phyloP scores from a whole-genome alignment of 2,797 vertebrate species.

The Falco concolor region DNA sequence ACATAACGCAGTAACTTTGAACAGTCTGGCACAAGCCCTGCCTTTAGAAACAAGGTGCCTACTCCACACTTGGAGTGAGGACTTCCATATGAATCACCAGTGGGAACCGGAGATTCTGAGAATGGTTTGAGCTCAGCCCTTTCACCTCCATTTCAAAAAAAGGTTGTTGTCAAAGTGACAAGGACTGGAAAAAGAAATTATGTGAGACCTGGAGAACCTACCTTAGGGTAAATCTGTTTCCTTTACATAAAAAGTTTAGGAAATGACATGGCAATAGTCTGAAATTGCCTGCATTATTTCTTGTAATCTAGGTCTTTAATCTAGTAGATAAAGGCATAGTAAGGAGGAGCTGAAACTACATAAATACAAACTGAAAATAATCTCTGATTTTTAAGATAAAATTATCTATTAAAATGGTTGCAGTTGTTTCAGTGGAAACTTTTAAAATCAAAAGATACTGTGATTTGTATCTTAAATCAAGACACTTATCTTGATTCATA shows the following conservation, averaged over 20 bases:
- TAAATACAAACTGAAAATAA: not conserved
- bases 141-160: not conserved
- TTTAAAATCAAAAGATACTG: not conserved
- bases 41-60: not conserved
- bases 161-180: not conserved
- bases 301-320: slow-evolving; percentile 4
- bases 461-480: not conserved
- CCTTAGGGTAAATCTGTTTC: not conserved
- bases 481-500: not conserved
- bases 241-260: slow-evolving; percentile 18
- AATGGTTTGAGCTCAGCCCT: not conserved
- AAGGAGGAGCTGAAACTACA: not conserved
- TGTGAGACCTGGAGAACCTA: not conserved
- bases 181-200: not conserved
- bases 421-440: not conserved
- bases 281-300: slow-evolving; percentile 25
- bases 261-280: not conserved
- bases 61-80: not conserved
- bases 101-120: not conserved
- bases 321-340: slow-evolving; percentile 11
- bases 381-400: not conserved
- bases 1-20: not conserved
- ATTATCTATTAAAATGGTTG: not conserved
- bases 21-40: not conserved
- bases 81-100: not conserved